Evolutionary conservation across 2,113 vertebrate genomes (phyloP).

Genomic region (Pomatostomus ruficeps): DNA sequence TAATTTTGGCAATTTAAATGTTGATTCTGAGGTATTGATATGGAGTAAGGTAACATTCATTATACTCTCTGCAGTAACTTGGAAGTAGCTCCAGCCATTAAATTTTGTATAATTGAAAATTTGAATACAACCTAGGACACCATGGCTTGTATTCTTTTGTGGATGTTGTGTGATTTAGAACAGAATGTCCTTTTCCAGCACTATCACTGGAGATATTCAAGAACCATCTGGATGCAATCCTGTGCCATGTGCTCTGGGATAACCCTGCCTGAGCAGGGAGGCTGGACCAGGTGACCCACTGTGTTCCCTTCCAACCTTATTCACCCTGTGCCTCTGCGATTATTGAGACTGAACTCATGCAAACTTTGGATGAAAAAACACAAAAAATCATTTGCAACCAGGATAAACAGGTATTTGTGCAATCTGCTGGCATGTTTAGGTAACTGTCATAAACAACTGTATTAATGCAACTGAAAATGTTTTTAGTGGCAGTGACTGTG

Average conservation of each 20-base stretch:
- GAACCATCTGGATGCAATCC: not conserved
- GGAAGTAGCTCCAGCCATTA: not conserved
- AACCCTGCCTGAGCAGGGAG: not conserved
- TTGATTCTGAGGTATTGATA: not conserved
- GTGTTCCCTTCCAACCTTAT: not conserved
- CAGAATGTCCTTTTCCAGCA: not conserved
- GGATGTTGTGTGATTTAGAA: not conserved
- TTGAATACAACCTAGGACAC: not conserved
- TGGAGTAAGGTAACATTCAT: not conserved
- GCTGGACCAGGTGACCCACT: not conserved
- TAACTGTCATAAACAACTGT: not conserved
- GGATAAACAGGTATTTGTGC: not conserved
- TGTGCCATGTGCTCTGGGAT: not conserved
- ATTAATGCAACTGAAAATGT: not conserved
- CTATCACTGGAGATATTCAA: not conserved
- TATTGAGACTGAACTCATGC: not conserved
- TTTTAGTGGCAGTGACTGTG: not conserved
- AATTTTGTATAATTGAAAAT: not conserved
- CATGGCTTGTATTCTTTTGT: not conserved
- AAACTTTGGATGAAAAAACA: not conserved
- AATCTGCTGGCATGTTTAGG: not conserved
- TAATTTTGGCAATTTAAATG: conserved; percentile 26
- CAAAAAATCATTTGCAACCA: not conserved
- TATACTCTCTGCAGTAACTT: not conserved
- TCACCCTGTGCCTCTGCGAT: not conserved